Evolutionary conservation across 2,113 vertebrate genomes (phyloP).

Genomic region (Lethenteron reissneri): DNA sequence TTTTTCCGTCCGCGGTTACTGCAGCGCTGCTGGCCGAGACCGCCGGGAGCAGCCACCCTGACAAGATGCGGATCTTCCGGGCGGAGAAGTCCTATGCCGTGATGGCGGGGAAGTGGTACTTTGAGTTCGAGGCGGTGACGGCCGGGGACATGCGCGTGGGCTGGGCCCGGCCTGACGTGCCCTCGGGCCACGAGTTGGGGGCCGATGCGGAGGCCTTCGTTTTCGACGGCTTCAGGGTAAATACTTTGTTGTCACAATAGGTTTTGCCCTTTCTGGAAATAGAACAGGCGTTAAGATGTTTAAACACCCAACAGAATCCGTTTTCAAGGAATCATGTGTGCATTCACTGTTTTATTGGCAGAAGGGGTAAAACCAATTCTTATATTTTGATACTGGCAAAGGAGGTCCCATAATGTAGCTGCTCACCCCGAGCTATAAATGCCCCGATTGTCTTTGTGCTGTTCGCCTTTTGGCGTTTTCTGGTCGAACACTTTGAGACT

Average conservation of each 20-base stretch:
- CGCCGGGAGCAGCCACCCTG: slow-evolving; percentile 56
- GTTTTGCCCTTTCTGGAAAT: neutral
- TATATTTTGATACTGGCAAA: too few relatives aligned
- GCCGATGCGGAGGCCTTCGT: slow-evolving; percentile 77
- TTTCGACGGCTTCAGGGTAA: slow-evolving; percentile 76
- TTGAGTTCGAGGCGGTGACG: slow-evolving; percentile 85
- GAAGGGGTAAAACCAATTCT: too few relatives aligned
- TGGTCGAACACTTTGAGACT: too few relatives aligned
- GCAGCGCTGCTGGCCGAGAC: slow-evolving; percentile 28
- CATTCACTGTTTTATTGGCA: too few relatives aligned
- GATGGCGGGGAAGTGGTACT: slow-evolving; percentile 79
- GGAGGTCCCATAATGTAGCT: too few relatives aligned
- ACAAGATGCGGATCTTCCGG: slow-evolving; percentile 89
- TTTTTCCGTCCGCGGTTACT: too few relatives aligned
- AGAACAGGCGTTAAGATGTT: neutral
- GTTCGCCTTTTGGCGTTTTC: too few relatives aligned
- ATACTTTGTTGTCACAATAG: neutral
- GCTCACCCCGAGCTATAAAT: too few relatives aligned
- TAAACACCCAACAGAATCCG: too few relatives aligned
- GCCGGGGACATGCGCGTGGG: slow-evolving; percentile 94
- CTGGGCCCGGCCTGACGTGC: slow-evolving; percentile 78
- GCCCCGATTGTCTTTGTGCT: too few relatives aligned
- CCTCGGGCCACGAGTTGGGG: slow-evolving; percentile 64
- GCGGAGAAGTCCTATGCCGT: slow-evolving; percentile 71
- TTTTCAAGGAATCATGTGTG: too few relatives aligned